Conservation (phyloP, 2,113 vertebrate species). For the Menidia beryllina region DNA sequence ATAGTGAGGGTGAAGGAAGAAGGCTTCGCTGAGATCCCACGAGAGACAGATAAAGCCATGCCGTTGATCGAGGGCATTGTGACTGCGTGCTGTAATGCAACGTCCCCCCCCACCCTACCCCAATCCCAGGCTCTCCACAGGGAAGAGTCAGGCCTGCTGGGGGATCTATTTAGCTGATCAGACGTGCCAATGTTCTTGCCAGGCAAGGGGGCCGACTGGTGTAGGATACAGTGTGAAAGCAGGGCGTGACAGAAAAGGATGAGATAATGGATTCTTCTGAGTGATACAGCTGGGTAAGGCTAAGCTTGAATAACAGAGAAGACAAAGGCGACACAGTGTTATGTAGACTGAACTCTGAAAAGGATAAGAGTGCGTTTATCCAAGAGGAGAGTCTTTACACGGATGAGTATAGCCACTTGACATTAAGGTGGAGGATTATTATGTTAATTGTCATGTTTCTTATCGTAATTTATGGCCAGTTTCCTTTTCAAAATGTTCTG, state of each 20-base stretch:
- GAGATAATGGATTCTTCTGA: constrained; percentile 65
- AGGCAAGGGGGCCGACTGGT: constrained; percentile 58
- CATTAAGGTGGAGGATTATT: neutral
- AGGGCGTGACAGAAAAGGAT: constrained; percentile 63
- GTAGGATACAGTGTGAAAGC: constrained; percentile 56
- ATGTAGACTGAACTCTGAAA: neutral
- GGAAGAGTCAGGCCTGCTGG: constrained; percentile 73
- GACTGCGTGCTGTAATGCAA: constrained; percentile 60
- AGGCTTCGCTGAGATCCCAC: constrained; percentile 62
- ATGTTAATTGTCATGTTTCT: too few species aligned
- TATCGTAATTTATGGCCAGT: too few species aligned
- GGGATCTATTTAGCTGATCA: constrained; percentile 78
- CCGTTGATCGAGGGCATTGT: constrained; percentile 73
- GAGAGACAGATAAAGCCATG: constrained; percentile 75
- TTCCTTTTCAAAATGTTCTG: neutral
- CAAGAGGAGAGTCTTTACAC: constrained; percentile 3
- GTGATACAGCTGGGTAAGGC: constrained; percentile 43
- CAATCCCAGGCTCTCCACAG: constrained; percentile 63
- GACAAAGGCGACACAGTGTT: constrained; percentile 29
- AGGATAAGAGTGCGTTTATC: constrained; percentile 1
- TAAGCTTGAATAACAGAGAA: constrained; percentile 60
- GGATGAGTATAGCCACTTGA: constrained; percentile 1
- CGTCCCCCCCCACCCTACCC: too few species aligned
- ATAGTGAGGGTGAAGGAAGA: constrained; percentile 50
- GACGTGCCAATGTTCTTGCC: constrained; percentile 66